These are phyloP conservation scores for Nemotelus nigrinus DNA, from an alignment of 2,888 invertebrate genomes.

Conservation along the genomic window DNA sequence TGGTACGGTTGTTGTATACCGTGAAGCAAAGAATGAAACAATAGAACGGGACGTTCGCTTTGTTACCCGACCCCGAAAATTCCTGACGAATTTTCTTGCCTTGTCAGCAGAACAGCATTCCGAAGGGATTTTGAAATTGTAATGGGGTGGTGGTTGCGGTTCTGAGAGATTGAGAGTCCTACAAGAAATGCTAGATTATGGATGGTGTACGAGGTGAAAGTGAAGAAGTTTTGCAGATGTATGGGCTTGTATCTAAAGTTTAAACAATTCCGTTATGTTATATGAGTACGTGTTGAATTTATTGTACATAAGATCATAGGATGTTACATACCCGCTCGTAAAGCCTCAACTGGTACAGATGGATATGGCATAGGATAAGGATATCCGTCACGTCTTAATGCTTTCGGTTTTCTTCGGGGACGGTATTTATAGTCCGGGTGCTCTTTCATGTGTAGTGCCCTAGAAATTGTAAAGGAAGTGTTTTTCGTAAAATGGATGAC, in stretches of 20 bases:
- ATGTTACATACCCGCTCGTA: constrained; percentile 79
- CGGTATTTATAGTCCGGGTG: constrained; percentile 95
- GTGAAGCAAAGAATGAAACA: constrained; percentile 2
- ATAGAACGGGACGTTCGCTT: constrained; percentile 7
- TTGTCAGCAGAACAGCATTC: neutral
- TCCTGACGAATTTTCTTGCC: neutral
- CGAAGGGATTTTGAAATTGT: constrained; percentile 5
- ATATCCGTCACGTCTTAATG: constrained; percentile 87
- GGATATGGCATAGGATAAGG: constrained; percentile 93
- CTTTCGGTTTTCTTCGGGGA: constrained; percentile 89
- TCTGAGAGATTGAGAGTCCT: too few species aligned
- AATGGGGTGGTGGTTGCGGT: too few species aligned
- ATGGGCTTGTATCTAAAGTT: neutral
- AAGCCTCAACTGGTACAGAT: constrained; percentile 88
- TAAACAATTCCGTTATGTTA: too few species aligned
- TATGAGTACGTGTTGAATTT: too few species aligned
- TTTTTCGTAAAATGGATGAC: neutral
- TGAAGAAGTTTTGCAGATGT: neutral
- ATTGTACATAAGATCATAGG: too few species aligned
- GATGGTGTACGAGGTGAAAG: neutral
- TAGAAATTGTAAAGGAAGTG: constrained; percentile 53
- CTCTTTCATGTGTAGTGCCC: constrained; percentile 95
- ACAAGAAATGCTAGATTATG: neutral
- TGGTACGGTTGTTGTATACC: too few species aligned
- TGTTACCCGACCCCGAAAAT: too few species aligned